A percentile compares a stretch with the other conserved stretches of the same genome.
Evolutionary conservation across 2,888 invertebrate species (phyloP).

Genomic region (Papilio demoleus): DNA sequence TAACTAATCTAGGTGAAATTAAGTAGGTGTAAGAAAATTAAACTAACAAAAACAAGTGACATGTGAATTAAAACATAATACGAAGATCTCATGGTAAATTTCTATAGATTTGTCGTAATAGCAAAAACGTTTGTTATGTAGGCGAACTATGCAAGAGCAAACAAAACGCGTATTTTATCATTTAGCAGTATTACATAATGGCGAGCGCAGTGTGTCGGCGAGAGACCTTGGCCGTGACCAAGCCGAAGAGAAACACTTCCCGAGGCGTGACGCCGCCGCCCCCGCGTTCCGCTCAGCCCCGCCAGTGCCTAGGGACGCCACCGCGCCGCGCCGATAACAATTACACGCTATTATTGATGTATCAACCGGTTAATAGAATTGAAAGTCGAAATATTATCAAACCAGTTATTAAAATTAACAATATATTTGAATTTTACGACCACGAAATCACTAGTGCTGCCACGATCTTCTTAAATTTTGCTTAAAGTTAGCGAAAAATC

Average conservation of each 20-base stretch:
- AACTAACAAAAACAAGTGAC: not conserved
- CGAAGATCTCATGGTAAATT: not conserved
- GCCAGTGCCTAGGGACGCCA: slow-evolving; percentile 55
- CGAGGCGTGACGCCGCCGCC: slow-evolving; percentile 58
- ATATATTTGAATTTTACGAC: slow-evolving; percentile 7
- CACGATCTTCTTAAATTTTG: not conserved
- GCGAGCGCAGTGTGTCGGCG: slow-evolving; percentile 62
- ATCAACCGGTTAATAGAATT: slow-evolving; percentile 32
- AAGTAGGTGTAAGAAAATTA: not conserved
- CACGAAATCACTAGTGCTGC: slow-evolving; percentile 2
- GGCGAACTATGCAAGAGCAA: slow-evolving; percentile 36
- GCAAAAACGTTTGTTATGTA: not conserved
- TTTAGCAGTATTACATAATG: slow-evolving; percentile 71
- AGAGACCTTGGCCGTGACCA: slow-evolving; percentile 82
- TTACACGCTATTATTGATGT: slow-evolving; percentile 45
- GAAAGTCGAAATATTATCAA: slow-evolving; percentile 9
- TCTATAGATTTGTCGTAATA: no score
- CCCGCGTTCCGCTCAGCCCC: slow-evolving; percentile 43
- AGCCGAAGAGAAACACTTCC: slow-evolving; percentile 65
- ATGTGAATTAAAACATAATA: not conserved
- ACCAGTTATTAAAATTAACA: slow-evolving; percentile 22
- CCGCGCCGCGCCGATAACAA: slow-evolving; percentile 52
- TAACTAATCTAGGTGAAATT: not conserved
- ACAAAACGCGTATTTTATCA: slow-evolving; percentile 59
- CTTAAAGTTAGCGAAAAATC: not conserved